These are phyloP conservation scores for Dryocosmus kuriphilus DNA, from an alignment of 2,888 invertebrate genomes.

Conservation along the genomic window DNA sequence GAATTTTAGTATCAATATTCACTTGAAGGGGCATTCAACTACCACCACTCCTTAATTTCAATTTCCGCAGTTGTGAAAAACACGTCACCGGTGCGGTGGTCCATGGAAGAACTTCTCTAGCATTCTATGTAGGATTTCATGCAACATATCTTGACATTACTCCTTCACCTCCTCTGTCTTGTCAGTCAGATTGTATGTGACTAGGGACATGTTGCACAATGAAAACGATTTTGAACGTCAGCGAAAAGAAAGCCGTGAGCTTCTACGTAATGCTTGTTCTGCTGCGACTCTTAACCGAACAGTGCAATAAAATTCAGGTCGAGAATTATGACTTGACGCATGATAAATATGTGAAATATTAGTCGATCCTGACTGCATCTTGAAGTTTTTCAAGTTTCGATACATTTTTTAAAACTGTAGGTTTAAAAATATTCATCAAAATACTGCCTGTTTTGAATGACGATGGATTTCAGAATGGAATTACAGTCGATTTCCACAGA, in stretches of 20 bases:
- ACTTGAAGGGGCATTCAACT: not conserved
- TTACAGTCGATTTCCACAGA: not conserved
- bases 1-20: not conserved
- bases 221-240: conserved; percentile 67
- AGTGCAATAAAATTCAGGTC: conserved; percentile 55
- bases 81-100: conserved; percentile 4
- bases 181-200: conserved; percentile 43
- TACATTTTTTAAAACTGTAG: not conserved
- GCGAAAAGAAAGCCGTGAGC: conserved; percentile 74
- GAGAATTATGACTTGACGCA: conserved; percentile 26
- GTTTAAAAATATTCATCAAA: too few relatives aligned
- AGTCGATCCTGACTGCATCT: not conserved
- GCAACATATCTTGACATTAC: conserved; percentile 1
- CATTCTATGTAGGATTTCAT: conserved; percentile 20
- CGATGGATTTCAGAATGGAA: not conserved
- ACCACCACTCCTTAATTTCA: conserved; percentile 6
- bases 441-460: not conserved
- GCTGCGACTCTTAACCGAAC: conserved; percentile 65
- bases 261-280: conserved; percentile 68
- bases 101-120: conserved; percentile 8
- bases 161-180: conserved; percentile 29
- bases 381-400: not conserved
- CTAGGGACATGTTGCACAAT: conserved; percentile 68
- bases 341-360: conserved; percentile 1
- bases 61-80: conserved; percentile 22